Base-by-base conservation (phyloP, 2,888 invertebrate species). In the Sthenelais limicola region DNA sequence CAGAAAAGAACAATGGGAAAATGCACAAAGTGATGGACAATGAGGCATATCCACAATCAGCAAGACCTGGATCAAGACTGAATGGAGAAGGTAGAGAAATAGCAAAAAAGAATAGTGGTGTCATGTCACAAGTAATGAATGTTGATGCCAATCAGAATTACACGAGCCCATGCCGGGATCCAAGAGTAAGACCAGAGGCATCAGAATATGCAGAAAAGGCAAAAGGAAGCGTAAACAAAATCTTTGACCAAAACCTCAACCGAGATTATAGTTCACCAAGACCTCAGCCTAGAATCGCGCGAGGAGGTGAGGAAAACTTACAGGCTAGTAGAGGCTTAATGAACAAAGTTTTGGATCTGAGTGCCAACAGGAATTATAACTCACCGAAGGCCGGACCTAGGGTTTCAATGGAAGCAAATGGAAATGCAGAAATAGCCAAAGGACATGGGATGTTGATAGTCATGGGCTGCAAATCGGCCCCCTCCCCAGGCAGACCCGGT, bases 21-120 rank as follows among this genome's bases (percentile, higher is more conserved):
- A 47, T 68, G 9, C n/a, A 75, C 35, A 54, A 71, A 15, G 7
- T 47, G 15, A 15, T 26, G n/a, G 68, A 75, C 68, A 71, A 73
- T 32, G 73, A 70, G 5, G 66, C 49, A n/a, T 47, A 49, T 18
- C 76, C 76, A n/a, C 5, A 18, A 15, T 73, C 73, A 0, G 71
- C 66, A 4, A 38, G 76, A 18, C 70, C 70, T 15, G 66, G 26
- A 26, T 71, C 74, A 15, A 73, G 66, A 38, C 51, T 71, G 18
- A 67, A 68, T 18, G 71, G 49, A 7, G 72, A 74, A 24, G 76
- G 73, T 7, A n/a, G 7, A 26, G 73, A 77, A 26, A 76, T 35
- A 48, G 30, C 52, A 3, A 26, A n/a, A 24, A 56, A 56, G 43
- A 47, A 33, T 32, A 43, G 74, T 7, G 76, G 76, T 7, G 15